Percentiles rank a stretch among this genome's conserved stretches.
Conservation (phyloP, 92 coral and sea anemone species). For the Zoanthus gigantus region DNA sequence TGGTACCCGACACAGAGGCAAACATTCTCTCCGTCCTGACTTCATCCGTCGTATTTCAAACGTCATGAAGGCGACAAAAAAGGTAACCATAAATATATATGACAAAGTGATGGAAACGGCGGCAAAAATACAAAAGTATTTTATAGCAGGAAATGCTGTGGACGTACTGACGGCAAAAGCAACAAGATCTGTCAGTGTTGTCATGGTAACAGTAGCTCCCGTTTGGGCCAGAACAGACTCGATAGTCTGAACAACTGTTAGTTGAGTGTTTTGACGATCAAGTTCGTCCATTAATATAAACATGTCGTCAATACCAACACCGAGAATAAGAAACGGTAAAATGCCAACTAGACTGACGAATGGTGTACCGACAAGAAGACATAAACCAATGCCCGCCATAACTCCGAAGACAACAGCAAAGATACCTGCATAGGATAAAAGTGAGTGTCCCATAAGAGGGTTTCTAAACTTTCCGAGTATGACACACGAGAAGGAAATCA, state of each 20-base stretch:
- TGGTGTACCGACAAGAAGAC: slow-evolving; percentile 64
- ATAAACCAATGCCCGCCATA: slow-evolving; percentile 75
- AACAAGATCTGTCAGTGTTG: slow-evolving; percentile 85
- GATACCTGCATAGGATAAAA: slow-evolving; percentile 71
- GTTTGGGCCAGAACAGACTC: slow-evolving; percentile 74
- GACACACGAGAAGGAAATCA: slow-evolving; percentile 74
- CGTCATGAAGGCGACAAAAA: slow-evolving; percentile 74
- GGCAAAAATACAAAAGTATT: slow-evolving; percentile 77
- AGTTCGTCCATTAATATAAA: slow-evolving; percentile 85
- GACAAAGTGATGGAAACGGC: slow-evolving; percentile 68
- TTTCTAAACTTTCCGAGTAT: slow-evolving; percentile 73
- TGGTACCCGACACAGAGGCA: slow-evolving; percentile 59
- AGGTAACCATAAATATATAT: slow-evolving; percentile 69
- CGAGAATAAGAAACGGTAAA: slow-evolving; percentile 78
- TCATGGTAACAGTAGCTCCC: slow-evolving; percentile 95
- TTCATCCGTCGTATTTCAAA: slow-evolving; percentile 77
- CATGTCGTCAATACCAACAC: slow-evolving; percentile 85
- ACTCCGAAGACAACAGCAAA: slow-evolving; percentile 81
- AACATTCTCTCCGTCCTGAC: slow-evolving; percentile 67
- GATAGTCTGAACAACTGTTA: slow-evolving; percentile 59
- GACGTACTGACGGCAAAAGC: slow-evolving; percentile 91
- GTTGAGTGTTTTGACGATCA: slow-evolving; percentile 63
- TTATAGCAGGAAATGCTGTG: slow-evolving; percentile 78
- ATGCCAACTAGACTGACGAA: slow-evolving; percentile 82
- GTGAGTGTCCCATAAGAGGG: slow-evolving; percentile 71